Conservation (phyloP, 2,113 vertebrate species). For the Galbula dea region DNA sequence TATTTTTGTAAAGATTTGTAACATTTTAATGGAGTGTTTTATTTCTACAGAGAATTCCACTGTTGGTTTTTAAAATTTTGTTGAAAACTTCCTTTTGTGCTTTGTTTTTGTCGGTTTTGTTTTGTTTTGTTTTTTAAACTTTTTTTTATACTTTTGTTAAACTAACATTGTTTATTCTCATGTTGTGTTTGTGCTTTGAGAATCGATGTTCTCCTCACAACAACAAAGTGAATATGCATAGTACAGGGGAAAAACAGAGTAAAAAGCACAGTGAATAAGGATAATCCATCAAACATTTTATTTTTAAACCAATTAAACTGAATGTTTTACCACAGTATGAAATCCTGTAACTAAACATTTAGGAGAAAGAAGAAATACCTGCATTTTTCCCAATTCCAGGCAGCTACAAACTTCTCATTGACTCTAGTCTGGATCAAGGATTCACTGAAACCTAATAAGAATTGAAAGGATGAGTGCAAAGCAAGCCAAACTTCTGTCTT, state of each 20-base stretch:
- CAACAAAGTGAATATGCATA: not conserved
- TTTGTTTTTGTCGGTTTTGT: too few species aligned
- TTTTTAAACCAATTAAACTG: not conserved
- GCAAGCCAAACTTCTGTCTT: not conserved
- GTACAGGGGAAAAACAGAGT: fast-evolving
- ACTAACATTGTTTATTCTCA: not conserved
- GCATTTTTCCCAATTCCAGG: not conserved
- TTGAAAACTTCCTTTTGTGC: not conserved
- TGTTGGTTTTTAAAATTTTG: not conserved
- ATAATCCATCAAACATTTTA: not conserved
- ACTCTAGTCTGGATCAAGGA: not conserved
- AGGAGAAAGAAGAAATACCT: not conserved
- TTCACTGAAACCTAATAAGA: not conserved
- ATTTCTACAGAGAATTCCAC: not conserved
- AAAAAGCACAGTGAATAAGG: not conserved
- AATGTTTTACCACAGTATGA: not conserved
- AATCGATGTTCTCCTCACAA: not conserved
- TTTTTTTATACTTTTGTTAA: not conserved
- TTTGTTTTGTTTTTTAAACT: too few species aligned
- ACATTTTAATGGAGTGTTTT: not conserved
- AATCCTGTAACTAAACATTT: not conserved
- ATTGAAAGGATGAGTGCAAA: not conserved
- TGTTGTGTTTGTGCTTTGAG: not conserved
- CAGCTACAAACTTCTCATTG: not conserved
- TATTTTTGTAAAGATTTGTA: not conserved